Percentiles rank a stretch among this genome's conserved stretches.
phyloP scores from a whole-genome alignment of 2,797 vertebrate species.

The Hypotaenidia okinawae region DNA sequence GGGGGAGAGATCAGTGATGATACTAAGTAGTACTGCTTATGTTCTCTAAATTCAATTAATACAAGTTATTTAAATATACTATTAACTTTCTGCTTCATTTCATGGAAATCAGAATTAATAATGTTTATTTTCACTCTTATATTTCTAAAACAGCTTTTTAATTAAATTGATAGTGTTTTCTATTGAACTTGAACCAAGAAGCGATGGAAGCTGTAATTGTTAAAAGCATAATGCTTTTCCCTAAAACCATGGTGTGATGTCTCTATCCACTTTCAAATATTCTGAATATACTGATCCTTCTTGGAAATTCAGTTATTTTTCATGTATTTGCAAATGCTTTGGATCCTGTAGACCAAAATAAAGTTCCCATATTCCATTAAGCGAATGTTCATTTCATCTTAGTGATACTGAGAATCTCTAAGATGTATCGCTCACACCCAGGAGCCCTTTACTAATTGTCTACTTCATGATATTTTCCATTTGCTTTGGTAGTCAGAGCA shows the following conservation, averaged over 20 bases:
- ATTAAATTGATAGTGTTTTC: not conserved
- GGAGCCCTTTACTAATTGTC: not conserved
- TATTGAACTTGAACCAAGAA: not conserved
- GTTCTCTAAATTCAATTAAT: not conserved
- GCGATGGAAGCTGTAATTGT: not conserved
- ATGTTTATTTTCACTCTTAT: not conserved
- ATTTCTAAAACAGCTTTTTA: not conserved
- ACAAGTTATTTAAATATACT: not conserved
- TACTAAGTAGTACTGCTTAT: not conserved
- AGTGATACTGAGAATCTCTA: not conserved
- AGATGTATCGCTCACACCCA: accelerated
- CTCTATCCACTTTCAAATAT: not conserved
- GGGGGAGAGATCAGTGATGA: not conserved
- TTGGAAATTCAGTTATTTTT: not conserved
- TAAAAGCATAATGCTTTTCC: not conserved
- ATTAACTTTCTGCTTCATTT: not conserved
- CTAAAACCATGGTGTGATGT: not conserved
- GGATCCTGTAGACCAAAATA: not conserved
- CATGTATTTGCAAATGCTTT: not conserved
- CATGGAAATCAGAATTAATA: not conserved
- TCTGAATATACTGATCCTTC: not conserved
- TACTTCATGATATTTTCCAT: not conserved
- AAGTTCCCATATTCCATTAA: not conserved
- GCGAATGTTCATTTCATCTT: not conserved
- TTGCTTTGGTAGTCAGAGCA: not conserved